Evolutionary conservation across 2,113 vertebrate genomes (phyloP), one percentile per base, ranked within the genome.

Genomic region (Sardina pilchardus): DNA sequence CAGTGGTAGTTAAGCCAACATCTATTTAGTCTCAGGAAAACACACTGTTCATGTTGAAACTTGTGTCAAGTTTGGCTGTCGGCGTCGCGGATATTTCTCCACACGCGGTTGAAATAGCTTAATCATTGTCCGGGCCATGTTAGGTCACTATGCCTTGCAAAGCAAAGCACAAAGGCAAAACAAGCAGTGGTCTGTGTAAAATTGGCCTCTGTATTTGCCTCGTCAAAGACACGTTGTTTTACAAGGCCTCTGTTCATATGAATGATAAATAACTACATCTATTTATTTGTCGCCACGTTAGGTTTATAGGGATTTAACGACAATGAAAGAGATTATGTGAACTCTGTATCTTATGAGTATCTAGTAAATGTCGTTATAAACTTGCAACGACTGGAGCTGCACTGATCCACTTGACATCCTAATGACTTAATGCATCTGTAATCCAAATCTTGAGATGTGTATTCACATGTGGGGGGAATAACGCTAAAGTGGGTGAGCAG

Each of bases 221-320:
- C 16, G 71, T 78, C 71, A 78, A 78, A 78, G 71, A 30, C 71
- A 78, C 71, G 71, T 78, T 78, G 71, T 78, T 78, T 36, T 78
- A 36, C 71, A 17, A 34, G 2, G 34, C 30, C 26, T 36, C 71
- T 78, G 30, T 36, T 78, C 30, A 36, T 34, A 39, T 17, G 36
- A 36, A 34, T 59, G 53, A 24, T 59, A 59, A 59, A 59, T 59
- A 59, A 59, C 21, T 24, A 1, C 4, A 14, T 10, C 45, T 10
- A 19, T 14, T 71, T 71, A 78, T 17, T 4, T 78, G 71, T 30
- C 30, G 30, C 16, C 34, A 34, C 14, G 17, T 78, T 36, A 36
- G 8, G 26, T 34, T 10, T 75, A 7, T 34, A 34, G 14, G 1
- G 71, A 78, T 78, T 78, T 78, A 14, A 36, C 30, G 39, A 78